Conservation (phyloP, 2,888 invertebrate species). For the Bombylius discolor region DNA sequence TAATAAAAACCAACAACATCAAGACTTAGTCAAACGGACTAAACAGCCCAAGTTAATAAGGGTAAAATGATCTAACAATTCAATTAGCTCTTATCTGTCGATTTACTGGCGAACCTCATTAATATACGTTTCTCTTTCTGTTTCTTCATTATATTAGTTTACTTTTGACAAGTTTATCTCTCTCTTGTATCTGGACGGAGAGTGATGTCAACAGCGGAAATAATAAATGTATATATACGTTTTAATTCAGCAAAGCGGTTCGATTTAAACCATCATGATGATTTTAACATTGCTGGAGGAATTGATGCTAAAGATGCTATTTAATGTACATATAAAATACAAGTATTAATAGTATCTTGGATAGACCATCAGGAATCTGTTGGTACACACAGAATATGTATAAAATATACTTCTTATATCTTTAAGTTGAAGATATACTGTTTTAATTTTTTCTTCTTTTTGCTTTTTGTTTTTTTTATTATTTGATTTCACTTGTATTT, state of each 20-base stretch:
- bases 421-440: no score
- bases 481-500: no score
- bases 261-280: not conserved
- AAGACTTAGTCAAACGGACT: not conserved
- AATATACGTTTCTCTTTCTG: conserved; percentile 16
- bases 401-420: no score
- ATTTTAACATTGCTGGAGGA: not conserved
- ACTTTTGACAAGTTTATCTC: conserved; percentile 20
- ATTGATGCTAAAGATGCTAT: not conserved
- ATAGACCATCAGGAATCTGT: no score
- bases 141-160: conserved; percentile 1
- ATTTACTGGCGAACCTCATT: conserved; percentile 20
- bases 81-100: conserved; percentile 21
- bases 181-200: conserved; percentile 18
- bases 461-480: no score
- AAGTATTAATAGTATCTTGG: no score
- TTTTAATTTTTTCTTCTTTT: no score
- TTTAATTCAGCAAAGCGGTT: conserved; percentile 12
- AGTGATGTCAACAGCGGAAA: conserved; percentile 21
- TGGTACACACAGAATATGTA: no score
- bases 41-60: conserved; percentile 1
- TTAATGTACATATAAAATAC: no score
- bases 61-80: conserved; percentile 21
- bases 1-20: not conserved
- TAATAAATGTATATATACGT: conserved; percentile 19